phyloP scores from a whole-genome alignment of 1,140 invertebrate species.

The Drosophila sucinea region DNA sequence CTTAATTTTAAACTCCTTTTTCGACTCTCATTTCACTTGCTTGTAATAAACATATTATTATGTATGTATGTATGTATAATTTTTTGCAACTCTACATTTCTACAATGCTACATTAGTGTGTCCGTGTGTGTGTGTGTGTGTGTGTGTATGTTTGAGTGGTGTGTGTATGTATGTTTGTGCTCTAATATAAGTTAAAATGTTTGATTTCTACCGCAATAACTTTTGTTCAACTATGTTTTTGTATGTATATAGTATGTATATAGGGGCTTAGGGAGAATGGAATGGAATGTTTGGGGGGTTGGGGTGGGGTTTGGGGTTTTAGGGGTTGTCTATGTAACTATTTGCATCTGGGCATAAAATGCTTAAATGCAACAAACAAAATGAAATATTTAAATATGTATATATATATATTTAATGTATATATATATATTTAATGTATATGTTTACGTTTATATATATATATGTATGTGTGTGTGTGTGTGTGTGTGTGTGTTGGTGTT shows the following conservation, averaged over 20 bases:
- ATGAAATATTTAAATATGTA: neutral
- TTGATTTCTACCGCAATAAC: conserved; percentile 71
- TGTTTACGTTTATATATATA: conserved; percentile 12
- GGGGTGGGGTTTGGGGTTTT: neutral
- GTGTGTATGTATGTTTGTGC: conserved; percentile 42
- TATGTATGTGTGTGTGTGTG: conserved; percentile 20
- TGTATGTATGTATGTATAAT: conserved; percentile 27
- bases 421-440: conserved; percentile 6
- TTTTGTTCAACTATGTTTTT: conserved; percentile 60
- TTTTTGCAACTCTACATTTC: conserved; percentile 72
- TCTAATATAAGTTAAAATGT: conserved; percentile 77
- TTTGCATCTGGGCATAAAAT: conserved; percentile 5
- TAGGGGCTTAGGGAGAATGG: neutral
- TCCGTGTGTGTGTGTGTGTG: conserved; percentile 28
- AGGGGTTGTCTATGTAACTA: neutral
- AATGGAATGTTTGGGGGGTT: neutral
- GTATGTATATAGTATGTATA: conserved; percentile 39
- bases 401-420: conserved; percentile 9
- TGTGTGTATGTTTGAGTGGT: conserved; percentile 24
- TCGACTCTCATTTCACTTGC: conserved; percentile 39
- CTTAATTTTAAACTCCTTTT: conserved; percentile 61
- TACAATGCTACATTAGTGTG: conserved; percentile 67
- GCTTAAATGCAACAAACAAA: conserved; percentile 8
- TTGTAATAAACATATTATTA: conserved; percentile 41
- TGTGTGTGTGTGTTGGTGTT: conserved; percentile 31